A percentile compares a stretch with the other conserved stretches of the same genome.
Evolutionary conservation across 2,797 vertebrate genomes (phyloP).

Genomic region (Gobionotothen gibberifrons): DNA sequence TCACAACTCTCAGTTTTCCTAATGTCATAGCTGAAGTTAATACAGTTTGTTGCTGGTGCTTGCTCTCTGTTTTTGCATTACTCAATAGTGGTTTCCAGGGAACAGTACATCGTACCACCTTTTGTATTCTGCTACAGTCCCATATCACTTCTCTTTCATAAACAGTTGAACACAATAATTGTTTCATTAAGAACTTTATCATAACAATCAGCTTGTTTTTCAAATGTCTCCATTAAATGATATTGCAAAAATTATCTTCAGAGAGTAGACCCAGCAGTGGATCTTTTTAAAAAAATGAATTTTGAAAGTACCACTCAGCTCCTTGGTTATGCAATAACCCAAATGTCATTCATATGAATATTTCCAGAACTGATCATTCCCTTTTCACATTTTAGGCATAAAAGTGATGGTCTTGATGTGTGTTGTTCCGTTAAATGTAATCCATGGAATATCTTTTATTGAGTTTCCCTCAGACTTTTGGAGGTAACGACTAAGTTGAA

Average conservation of each 20-base stretch:
- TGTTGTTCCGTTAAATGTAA: background rate
- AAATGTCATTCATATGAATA: background rate
- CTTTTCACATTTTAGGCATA: background rate
- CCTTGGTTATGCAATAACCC: background rate
- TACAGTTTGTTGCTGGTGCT: background rate
- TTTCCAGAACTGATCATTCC: background rate
- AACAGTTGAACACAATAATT: conserved; percentile 16
- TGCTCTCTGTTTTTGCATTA: conserved; percentile 6
- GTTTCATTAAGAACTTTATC: conserved; percentile 15
- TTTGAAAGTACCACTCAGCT: background rate
- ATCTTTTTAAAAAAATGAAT: background rate
- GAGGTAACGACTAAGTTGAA: background rate
- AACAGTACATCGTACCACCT: background rate
- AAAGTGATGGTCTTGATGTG: background rate
- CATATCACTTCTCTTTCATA: conserved; percentile 2
- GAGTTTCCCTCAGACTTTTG: background rate
- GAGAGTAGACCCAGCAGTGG: background rate
- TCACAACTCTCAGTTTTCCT: conserved; percentile 22
- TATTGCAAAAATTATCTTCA: conserved; percentile 25
- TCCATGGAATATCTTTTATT: background rate
- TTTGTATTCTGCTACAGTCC: background rate
- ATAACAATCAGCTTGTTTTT: conserved; percentile 27
- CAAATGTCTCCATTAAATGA: conserved; percentile 49
- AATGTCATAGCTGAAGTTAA: conserved; percentile 12
- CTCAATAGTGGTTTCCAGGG: background rate